A percentile compares a stretch with the other conserved stretches of the same genome.
These are phyloP conservation scores for Ladona fulva DNA, from an alignment of 1,140 invertebrate species.

Conservation along the genomic window DNA sequence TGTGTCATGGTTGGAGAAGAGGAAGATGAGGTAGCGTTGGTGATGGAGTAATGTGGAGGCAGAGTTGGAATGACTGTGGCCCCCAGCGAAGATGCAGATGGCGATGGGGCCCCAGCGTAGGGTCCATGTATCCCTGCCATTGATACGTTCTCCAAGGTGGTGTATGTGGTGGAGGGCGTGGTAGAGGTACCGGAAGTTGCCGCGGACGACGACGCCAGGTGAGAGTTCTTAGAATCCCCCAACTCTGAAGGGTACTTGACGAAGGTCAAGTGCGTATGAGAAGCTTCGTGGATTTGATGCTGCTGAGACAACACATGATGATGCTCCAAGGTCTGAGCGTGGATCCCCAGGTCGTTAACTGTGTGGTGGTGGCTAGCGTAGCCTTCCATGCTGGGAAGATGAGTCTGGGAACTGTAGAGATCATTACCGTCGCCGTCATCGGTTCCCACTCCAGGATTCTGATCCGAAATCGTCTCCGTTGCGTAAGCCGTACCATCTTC, in stretches of 20 bases:
- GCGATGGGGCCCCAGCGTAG: constrained; percentile 33
- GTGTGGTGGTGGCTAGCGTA: constrained; percentile 21
- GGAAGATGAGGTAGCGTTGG: constrained; percentile 30
- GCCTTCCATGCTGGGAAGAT: constrained; percentile 30
- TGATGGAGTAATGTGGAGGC: constrained; percentile 31
- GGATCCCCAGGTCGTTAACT: constrained; percentile 16
- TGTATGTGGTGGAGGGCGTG: constrained; percentile 35
- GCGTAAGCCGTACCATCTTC: too few relatives aligned
- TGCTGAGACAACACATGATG: constrained; percentile 15
- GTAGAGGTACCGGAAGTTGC: constrained; percentile 26
- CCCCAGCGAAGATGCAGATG: constrained; percentile 30
- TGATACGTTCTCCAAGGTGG: constrained; percentile 36
- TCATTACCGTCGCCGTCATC: constrained; percentile 24
- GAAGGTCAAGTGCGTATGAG: constrained; percentile 24
- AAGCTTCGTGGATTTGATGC: constrained; percentile 28
- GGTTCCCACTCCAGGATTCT: constrained; percentile 25
- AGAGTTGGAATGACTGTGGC: constrained; percentile 32
- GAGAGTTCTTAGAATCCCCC: constrained; percentile 30
- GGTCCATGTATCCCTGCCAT: constrained; percentile 24
- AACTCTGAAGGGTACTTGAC: constrained; percentile 12
- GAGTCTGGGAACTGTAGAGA: constrained; percentile 31
- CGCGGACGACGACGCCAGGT: constrained; percentile 26
- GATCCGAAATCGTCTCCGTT: too few relatives aligned
- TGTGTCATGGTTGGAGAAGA: constrained; percentile 33
- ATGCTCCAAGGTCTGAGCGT: neutral